Base-by-base conservation (phyloP, 2,113 vertebrate genomes). In the Talpa occidentalis region DNA sequence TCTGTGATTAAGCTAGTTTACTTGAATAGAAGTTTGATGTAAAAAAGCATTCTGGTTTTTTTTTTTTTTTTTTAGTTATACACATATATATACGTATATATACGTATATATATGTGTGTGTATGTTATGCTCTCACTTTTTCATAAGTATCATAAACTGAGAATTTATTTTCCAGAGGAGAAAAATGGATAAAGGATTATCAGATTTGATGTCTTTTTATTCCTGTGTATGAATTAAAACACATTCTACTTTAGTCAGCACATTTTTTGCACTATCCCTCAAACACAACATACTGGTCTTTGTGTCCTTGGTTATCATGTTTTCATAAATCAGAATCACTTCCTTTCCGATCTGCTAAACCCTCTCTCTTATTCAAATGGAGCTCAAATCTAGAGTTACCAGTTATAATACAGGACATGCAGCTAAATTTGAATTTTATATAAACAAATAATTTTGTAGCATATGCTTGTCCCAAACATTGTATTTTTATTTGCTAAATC, bases 401-500 rank as follows among this genome's bases (percentile, higher is more conserved):
- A 22, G 37, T 87, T 92, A 91, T 94, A 87, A 81, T 64, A 77
- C 0, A 35, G 54, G 19, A 37, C 19, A 64, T 15, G 32, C 28
- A 47, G 40, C 85, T 85, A 40, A 80, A 91, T 88, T 76, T 94
- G 37, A 95, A 84, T 88, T 93, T 94, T 42, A 83, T 66, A 40
- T 66, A 59, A 94, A 69, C 42, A 81, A 59, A 74, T 80, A 40
- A 26, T 62, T 60, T 86, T 78, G 70, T 94, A 83, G 30, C 60
- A 12, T 81, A 92, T 67, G 37, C 74, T 88, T 73, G 26, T 78
- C 54, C 42, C 81, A 90, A 82, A 47, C 69, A 94, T 17, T 94
- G 15, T 59, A 73, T 73, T 90, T 95, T 90, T 67, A 77, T 86
- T 83, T 81, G 35, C 47, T 88, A 73, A 73, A 73, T 90, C 67